phyloP scores from a whole-genome alignment of 2,888 invertebrate species.

The Branchellion lobata region DNA sequence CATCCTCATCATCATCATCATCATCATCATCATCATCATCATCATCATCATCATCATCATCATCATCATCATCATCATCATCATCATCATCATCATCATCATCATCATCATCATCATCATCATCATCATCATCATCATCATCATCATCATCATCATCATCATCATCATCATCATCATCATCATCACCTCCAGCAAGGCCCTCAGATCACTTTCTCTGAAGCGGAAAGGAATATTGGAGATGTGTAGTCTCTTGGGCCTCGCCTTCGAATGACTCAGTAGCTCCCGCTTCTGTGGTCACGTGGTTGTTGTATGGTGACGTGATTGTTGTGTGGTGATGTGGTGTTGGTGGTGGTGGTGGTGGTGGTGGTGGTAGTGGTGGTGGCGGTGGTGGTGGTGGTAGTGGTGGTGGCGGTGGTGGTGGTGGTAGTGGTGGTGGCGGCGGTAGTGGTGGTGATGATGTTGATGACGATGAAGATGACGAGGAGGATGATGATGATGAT shows the following conservation, averaged over 20 bases:
- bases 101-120: not conserved
- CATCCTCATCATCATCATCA: conserved; percentile 20
- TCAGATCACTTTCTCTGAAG: conserved; percentile 96
- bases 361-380: not conserved
- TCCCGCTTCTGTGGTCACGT: not conserved
- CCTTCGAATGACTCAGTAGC: conserved; percentile 45
- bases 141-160: conserved; percentile 1
- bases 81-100: conserved; percentile 10
- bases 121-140: not conserved
- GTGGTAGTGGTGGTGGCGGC: too few relatives aligned
- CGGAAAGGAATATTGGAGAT: conserved; percentile 99
- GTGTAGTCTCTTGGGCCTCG: conserved; percentile 84
- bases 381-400: not conserved
- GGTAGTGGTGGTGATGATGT: too few relatives aligned
- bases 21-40: conserved; percentile 9
- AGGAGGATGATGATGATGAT: too few relatives aligned
- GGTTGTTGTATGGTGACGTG: too few relatives aligned
- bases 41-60: not conserved
- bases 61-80: not conserved
- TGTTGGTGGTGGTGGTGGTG: not conserved
- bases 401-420: not conserved
- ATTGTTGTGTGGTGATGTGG: not conserved
- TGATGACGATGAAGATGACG: too few relatives aligned
- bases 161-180: not conserved
- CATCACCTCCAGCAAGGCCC: conserved; percentile 91